These are phyloP conservation scores for Erebia aethiops DNA, from an alignment of 2,888 invertebrate species.

Conservation along the genomic window DNA sequence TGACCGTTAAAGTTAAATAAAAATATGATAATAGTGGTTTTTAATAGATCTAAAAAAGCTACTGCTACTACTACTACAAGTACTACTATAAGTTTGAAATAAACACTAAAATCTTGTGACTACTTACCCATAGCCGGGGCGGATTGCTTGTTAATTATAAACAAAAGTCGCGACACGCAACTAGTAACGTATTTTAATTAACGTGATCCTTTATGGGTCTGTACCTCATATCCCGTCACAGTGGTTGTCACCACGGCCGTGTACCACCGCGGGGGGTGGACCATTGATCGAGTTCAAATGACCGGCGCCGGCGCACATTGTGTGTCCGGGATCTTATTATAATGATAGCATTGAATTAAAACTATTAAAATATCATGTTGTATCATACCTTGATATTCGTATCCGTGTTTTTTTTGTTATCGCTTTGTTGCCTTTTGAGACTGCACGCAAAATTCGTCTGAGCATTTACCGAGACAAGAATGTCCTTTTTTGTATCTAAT, in stretches of 20 bases:
- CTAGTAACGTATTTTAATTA: constrained; percentile 18
- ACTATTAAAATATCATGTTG: not conserved
- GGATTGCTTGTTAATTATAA: too few species aligned
- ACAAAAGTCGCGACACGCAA: not conserved
- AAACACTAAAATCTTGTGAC: too few species aligned
- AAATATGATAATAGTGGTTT: too few species aligned
- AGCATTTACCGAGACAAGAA: not conserved
- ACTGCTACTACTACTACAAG: too few species aligned
- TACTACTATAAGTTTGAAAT: too few species aligned
- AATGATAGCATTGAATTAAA: constrained; percentile 14
- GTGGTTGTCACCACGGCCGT: constrained; percentile 50
- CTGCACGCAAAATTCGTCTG: not conserved
- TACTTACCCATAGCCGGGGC: too few species aligned
- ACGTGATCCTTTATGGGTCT: constrained; percentile 1
- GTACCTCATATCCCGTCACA: constrained; percentile 31
- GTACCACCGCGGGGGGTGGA: constrained; percentile 49
- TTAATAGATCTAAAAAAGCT: too few species aligned
- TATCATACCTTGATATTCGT: constrained; percentile 5
- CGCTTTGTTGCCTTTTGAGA: not conserved
- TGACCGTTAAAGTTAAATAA: too few species aligned
- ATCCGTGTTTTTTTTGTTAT: constrained; percentile 4
- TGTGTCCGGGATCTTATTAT: constrained; percentile 28
- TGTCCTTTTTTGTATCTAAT: too few species aligned
- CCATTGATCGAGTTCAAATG: constrained; percentile 48
- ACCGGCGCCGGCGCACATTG: constrained; percentile 44